Evolutionary conservation across 2,888 invertebrate genomes (phyloP), one percentile per base, ranked within the genome.

Genomic region (Oxyteleia sp.): DNA sequence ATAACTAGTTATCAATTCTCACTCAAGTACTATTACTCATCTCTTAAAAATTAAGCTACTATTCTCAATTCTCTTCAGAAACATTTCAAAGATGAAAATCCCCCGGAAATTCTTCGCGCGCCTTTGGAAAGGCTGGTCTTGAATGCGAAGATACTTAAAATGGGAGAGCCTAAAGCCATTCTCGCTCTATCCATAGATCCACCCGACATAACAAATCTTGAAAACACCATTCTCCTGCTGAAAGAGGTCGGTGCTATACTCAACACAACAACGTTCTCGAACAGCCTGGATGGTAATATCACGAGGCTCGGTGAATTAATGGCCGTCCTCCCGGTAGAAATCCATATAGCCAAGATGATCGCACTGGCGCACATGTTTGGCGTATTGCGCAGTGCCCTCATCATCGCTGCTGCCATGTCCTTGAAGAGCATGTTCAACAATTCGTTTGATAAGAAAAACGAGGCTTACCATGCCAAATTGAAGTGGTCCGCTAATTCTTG

Each of bases 231-330:
- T 83, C 94, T 98, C 11, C 94, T 95, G 41, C 94, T 99, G 2
- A 99, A 98, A 94, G 97, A 97, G 94, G 94, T 96, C 10, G 98
- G 98, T 4, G 98, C 97, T 0, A 91, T 99, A 8, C 38, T 89
- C 0, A 95, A 96, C 72, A 95, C 95, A 32, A 95, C 94, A 0
- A 94, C 95, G 38, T 95, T 94, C 0, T 90, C 93, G 1, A 18
- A 75, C 16, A 66, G 66, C 0, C 94, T 95, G 10, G 98, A 99
- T 92, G 99, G 99, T 0, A 97, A 38, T 95, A 90, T 99, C 51
- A 98, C 98, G 0, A 97, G 96, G 92, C 93, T 99, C 86, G 99
- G 99, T 0, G 94, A 95, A 7, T 94, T 99, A 0, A 96, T 98
- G 96, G 96, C 97, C 0, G 94, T 94, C 49, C 93, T 99, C 43